phyloP scores from a whole-genome alignment of 2,888 invertebrate genomes.

The Cataglyphis livida region DNA sequence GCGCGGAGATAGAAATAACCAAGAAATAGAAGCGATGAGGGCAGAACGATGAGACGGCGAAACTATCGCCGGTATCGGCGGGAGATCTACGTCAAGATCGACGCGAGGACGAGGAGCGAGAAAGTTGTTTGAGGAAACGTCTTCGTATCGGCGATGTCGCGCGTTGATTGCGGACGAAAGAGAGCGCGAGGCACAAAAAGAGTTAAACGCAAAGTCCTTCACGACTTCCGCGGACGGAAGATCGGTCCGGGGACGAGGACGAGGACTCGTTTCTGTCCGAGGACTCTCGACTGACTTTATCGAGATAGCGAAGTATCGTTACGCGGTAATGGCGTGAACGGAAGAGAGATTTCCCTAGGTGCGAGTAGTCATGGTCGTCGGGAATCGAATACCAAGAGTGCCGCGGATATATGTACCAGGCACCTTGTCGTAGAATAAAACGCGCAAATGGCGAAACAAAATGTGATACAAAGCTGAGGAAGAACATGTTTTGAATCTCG shows the following conservation, averaged over 20 bases:
- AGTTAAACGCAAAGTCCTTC: slow-evolving; percentile 34
- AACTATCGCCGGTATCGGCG: slow-evolving; percentile 17
- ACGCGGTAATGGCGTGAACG: slow-evolving; percentile 71
- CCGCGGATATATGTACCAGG: slow-evolving; percentile 27
- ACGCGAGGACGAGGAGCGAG: slow-evolving; percentile 15
- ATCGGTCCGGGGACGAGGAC: slow-evolving; percentile 31
- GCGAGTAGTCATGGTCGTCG: slow-evolving; percentile 47
- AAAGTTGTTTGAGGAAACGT: slow-evolving; percentile 46
- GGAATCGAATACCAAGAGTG: slow-evolving; percentile 31
- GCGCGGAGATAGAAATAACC: slow-evolving; percentile 15
- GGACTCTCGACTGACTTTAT: slow-evolving; percentile 67
- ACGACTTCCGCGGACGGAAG: slow-evolving; percentile 19
- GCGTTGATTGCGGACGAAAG: slow-evolving; percentile 47
- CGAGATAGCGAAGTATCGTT: slow-evolving; percentile 71
- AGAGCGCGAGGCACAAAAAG: slow-evolving; percentile 23
- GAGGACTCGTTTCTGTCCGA: slow-evolving; percentile 61
- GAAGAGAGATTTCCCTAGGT: slow-evolving; percentile 70
- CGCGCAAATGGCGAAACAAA: slow-evolving; percentile 19
- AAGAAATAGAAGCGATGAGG: neutral
- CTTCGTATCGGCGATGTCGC: slow-evolving; percentile 44
- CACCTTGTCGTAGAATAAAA: slow-evolving; percentile 37
- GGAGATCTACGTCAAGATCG: slow-evolving; percentile 3
- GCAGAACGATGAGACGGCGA: slow-evolving; percentile 5
- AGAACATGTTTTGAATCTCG: neutral
- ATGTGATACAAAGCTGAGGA: neutral